A percentile compares a stretch with the other conserved stretches of the same genome.
These are phyloP conservation scores for Drosophila demipolita DNA, from an alignment of 2,888 invertebrate genomes.

Conservation along the genomic window DNA sequence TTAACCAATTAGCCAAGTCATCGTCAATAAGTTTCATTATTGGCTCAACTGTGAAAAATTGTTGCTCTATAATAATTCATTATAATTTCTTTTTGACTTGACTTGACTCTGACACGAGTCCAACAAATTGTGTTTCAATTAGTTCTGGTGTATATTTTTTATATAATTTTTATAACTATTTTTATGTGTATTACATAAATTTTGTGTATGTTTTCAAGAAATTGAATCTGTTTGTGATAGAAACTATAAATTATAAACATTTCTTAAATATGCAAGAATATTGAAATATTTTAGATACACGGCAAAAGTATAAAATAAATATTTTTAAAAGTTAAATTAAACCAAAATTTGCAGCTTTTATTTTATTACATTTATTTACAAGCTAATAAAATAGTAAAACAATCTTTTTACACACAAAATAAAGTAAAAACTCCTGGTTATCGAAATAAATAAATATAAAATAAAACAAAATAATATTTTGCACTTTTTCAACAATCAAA, in stretches of 20 bases:
- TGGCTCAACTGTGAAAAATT: slow-evolving; percentile 13
- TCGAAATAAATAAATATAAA: neutral
- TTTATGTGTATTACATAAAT: neutral
- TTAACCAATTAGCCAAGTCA: slow-evolving; percentile 64
- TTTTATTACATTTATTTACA: neutral
- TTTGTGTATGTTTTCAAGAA: neutral
- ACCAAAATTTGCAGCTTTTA: neutral
- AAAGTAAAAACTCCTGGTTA: neutral
- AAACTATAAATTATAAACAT: neutral
- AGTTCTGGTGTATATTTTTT: neutral
- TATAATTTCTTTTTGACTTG: neutral
- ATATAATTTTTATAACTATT: neutral
- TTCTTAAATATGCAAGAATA: neutral
- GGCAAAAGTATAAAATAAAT: neutral
- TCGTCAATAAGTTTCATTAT: slow-evolving; percentile 43
- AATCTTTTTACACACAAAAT: neutral
- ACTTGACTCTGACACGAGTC: slow-evolving; percentile 2
- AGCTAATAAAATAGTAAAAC: neutral
- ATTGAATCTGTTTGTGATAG: fast-evolving
- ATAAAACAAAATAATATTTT: neutral
- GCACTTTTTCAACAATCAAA: neutral
- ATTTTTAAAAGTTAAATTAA: neutral
- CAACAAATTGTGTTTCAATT: neutral
- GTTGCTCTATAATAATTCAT: neutral
- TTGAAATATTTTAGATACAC: neutral